phyloP scores from a whole-genome alignment of 2,888 invertebrate genomes.

The Megalurothrips usitatus region DNA sequence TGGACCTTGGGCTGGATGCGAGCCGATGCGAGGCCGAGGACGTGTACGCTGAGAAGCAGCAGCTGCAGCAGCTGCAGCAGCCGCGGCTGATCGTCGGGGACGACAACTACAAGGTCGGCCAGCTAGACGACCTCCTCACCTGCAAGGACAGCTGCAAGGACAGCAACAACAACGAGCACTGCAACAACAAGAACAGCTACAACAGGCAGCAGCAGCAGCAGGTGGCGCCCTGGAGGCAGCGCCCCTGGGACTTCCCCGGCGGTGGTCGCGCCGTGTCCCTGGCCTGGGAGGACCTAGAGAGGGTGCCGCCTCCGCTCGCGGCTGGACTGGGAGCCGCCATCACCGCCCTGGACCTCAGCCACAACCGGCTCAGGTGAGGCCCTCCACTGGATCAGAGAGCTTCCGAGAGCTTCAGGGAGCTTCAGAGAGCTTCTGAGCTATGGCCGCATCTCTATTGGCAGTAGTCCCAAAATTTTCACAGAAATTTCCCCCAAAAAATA shows the following conservation, averaged over 20 bases:
- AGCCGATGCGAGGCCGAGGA: slow-evolving; percentile 20
- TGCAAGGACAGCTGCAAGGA: neutral
- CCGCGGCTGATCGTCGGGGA: neutral
- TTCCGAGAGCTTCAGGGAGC: too few species aligned
- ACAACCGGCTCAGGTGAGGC: slow-evolving; percentile 10
- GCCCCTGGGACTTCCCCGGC: slow-evolving; percentile 15
- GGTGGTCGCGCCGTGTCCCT: neutral
- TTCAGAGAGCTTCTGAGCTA: too few species aligned
- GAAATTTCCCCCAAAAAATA: too few species aligned
- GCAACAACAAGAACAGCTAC: neutral
- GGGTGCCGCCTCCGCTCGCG: neutral
- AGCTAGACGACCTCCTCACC: too few species aligned
- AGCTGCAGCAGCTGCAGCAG: neutral
- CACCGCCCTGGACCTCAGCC: slow-evolving; percentile 22
- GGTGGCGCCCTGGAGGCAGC: neutral
- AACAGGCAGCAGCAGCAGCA: neutral
- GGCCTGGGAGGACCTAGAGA: slow-evolving; percentile 14
- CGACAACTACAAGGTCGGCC: neutral
- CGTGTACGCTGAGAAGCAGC: neutral
- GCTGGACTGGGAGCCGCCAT: neutral
- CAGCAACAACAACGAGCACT: neutral
- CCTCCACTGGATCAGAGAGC: too few species aligned
- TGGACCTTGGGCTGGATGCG: slow-evolving; percentile 12
- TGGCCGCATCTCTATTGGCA: too few species aligned
- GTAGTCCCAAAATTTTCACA: too few species aligned